Evolutionary conservation across 2,797 vertebrate species (phyloP).

Genomic region (Sebastes glaucus): DNA sequence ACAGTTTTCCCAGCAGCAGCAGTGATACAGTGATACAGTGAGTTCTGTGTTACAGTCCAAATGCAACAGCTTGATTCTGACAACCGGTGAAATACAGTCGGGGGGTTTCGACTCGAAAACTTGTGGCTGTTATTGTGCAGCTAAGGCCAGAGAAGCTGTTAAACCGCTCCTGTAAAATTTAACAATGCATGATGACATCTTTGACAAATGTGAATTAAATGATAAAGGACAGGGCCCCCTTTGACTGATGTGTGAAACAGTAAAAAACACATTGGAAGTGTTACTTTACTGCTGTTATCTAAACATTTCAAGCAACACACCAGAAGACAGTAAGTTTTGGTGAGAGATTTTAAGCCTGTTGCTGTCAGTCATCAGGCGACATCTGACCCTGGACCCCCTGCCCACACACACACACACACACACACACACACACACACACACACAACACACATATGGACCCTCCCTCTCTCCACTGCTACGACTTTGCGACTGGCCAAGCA

Average conservation of each 20-base stretch:
- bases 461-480: constrained; percentile 36
- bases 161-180: constrained; percentile 60
- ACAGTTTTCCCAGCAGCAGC: constrained; percentile 29
- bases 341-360: constrained; percentile 64
- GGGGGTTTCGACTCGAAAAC: constrained; percentile 41
- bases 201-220: constrained; percentile 66
- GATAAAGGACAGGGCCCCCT: constrained; percentile 18
- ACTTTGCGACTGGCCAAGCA: constrained; percentile 54
- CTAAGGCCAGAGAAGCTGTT: constrained; percentile 46
- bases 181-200: constrained; percentile 66
- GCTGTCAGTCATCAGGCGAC: constrained; percentile 74
- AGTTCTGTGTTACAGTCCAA: constrained; percentile 55
- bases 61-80: constrained; percentile 58
- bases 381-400: constrained; percentile 62
- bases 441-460: constrained; percentile 26
- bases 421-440: constrained; percentile 25
- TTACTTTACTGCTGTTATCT: constrained; percentile 43
- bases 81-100: constrained; percentile 54
- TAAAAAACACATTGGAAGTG: constrained; percentile 42
- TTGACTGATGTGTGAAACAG: constrained; percentile 35
- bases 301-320: constrained; percentile 39
- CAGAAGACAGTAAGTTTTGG: constrained; percentile 44
- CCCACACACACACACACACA: constrained; percentile 29
- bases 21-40: constrained; percentile 38
- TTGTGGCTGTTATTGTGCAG: constrained; percentile 45